phyloP scores from a whole-genome alignment of 2,888 invertebrate genomes.

The Lycaena phlaeas region DNA sequence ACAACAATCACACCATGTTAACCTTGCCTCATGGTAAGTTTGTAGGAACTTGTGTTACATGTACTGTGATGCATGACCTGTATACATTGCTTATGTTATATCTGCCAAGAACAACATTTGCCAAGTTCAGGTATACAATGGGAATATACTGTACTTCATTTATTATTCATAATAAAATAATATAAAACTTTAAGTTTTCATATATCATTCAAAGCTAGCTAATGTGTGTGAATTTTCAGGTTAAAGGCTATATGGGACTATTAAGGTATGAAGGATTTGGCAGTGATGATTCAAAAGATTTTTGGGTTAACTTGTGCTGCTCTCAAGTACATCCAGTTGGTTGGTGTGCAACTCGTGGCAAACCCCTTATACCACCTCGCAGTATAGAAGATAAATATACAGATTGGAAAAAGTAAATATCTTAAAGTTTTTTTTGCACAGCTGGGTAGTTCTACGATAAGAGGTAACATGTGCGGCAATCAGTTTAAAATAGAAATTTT shows the following conservation, averaged over 20 bases:
- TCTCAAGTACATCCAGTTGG: slow-evolving; percentile 97
- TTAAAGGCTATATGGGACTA: slow-evolving; percentile 89
- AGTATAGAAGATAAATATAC: slow-evolving; percentile 93
- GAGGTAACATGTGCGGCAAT: too few relatives aligned
- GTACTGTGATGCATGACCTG: too few relatives aligned
- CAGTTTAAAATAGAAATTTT: too few relatives aligned
- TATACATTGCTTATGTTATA: too few relatives aligned
- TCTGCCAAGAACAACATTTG: too few relatives aligned
- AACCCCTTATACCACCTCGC: slow-evolving; percentile 94
- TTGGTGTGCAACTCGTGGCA: slow-evolving; percentile 97
- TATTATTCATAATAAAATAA: not conserved
- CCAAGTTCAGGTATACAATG: too few relatives aligned
- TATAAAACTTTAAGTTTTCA: not conserved
- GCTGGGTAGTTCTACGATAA: too few relatives aligned
- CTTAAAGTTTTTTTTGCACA: too few relatives aligned
- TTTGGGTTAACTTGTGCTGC: slow-evolving; percentile 96
- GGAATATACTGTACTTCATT: too few relatives aligned
- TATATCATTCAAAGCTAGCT: not conserved
- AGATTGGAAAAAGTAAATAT: slow-evolving; percentile 91
- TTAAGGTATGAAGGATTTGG: slow-evolving; percentile 95
- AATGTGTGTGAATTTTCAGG: slow-evolving; percentile 36
- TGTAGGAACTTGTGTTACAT: too few relatives aligned
- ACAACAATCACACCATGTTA: too few relatives aligned
- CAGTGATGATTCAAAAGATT: slow-evolving; percentile 89
- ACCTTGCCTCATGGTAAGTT: too few relatives aligned